These are phyloP conservation scores for Erynnis tages DNA, from an alignment of 2,888 invertebrate genomes.

Conservation along the genomic window DNA sequence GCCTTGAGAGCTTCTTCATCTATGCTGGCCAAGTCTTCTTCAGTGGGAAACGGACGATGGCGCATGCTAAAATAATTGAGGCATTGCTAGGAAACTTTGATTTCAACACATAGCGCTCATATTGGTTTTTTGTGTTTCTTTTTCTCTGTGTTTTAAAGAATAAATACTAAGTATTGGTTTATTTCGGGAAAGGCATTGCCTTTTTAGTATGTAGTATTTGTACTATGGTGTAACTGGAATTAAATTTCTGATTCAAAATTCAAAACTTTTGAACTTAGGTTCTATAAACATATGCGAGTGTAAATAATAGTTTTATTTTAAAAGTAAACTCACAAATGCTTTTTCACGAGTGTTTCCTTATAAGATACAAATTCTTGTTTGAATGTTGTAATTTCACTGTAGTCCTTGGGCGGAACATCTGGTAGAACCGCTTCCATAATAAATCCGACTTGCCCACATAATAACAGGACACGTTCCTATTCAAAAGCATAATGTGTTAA, in stretches of 20 bases:
- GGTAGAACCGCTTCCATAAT: conserved; percentile 68
- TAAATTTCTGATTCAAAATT: too few species aligned
- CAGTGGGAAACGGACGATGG: conserved; percentile 64
- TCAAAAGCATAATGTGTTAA: too few species aligned
- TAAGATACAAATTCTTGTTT: conserved; percentile 60
- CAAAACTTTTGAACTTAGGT: background rate
- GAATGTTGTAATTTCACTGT: conserved; percentile 65
- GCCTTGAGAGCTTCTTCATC: conserved; percentile 82
- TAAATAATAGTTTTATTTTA: background rate
- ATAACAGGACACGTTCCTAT: conserved; percentile 59
- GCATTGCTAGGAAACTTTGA: too few species aligned
- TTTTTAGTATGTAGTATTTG: too few species aligned
- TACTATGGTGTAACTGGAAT: too few species aligned
- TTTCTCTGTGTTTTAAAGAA: too few species aligned
- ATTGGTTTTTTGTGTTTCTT: too few species aligned
- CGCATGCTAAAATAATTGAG: conserved; percentile 60
- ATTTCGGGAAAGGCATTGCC: too few species aligned
- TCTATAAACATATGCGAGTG: too few species aligned
- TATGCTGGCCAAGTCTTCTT: conserved; percentile 73
- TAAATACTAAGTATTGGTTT: too few species aligned
- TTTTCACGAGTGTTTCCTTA: conserved; percentile 64
- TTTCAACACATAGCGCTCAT: too few species aligned
- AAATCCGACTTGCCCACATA: conserved; percentile 69
- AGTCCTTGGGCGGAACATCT: conserved; percentile 44
- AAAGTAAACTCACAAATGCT: conserved; percentile 61